Evolutionary conservation across 2,797 vertebrate genomes (phyloP), one percentile per base, ranked within the genome.

Genomic region (Hypotaenidia okinawae): DNA sequence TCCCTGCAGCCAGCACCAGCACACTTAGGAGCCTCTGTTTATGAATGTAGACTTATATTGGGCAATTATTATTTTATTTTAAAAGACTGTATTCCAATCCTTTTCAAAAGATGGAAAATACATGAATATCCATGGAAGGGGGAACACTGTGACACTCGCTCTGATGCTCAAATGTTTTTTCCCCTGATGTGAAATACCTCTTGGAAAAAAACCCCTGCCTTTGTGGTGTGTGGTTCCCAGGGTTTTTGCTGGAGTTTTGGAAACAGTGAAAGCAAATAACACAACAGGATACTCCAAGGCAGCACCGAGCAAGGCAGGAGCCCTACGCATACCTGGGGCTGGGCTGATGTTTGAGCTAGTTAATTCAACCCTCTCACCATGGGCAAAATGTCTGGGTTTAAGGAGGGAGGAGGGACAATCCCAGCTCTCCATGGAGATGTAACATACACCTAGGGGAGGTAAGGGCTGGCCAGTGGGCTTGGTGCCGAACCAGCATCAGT

Each of bases 21-120:
- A 49, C 47, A n/a, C 51, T 93, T 32, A n/a, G 69, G 28, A 89
- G 35, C 27, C 17, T 77, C 84, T 63, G 47, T 59, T 80, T 55
- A 43, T 62, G 21, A 84, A 75, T 33, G 27, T 84, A 87, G 39
- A 59, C 47, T n/a, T 5, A 16, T 37, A 52, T 0, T 72, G 62
- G 35, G 69, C 33, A 49, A 21, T 54, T 59, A 3, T 22, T 28
- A 5, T 3, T 69, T 63, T 81, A 64, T 35, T 73, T 37, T 4
- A 15, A 18, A 11, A 11, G 33, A 16, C 59, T n/a, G 6, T 62
- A 75, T 90, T 89, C 58, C 43, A 9, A 41, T 69, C 43, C 73
- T 43, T 94, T 88, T 74, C 70, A 77, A 88, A 79, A 47, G 66
- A 41, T 92, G 96, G 89, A 95, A 95, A 96, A 91, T 43, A 22